Evolutionary conservation across 2,888 invertebrate genomes (phyloP), one percentile per base, ranked within the genome.

Genomic region (Trichacis sp.): DNA sequence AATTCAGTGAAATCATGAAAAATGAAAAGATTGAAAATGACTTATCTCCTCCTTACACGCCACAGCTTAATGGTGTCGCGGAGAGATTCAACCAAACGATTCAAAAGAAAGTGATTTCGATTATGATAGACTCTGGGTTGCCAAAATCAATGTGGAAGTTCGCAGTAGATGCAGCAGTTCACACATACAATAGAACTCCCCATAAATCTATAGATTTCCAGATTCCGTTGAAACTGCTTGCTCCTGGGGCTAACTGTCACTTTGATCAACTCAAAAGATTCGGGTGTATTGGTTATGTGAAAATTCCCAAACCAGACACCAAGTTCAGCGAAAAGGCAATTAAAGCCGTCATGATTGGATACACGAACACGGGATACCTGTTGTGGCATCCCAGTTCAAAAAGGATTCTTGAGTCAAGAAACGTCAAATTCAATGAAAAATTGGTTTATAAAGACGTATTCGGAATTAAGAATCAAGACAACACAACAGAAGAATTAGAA

Each of bases 111-210:
- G 53, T 62, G 15, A 61, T 56, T 29, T 46, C 61, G 30, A 17
- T 29, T 4, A 56, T 64, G 49, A 38, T 33, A 42, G 64, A 67
- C 42, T 66, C 61, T 43, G 64, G 57, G 29, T 45, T 59, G 46
- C 62, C 55, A 36, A 40, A 51, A 18, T 55, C 14, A 14, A 65
- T 71, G 61, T 71, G 69, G 69, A 58, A 58, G 19, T 19, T 69
- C 20, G 70, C 69, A 12, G 54, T 42, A n/a, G 69, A 55, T 24
- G 53, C 63, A 51, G 69, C 64, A 36, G 61, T 68, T 11, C 33
- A 72, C 50, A 24, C 36, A 3, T 70, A 72, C 38, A 71, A 72
- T 29, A 49, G 48, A 14, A 69, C 65, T 15, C 63, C 56, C 2
- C 68, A 63, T 36, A 69, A 64, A 38, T 48, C 64, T 3, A 61